phyloP scores from a whole-genome alignment of 1,140 invertebrate genomes.

The Micrasema minimum region DNA sequence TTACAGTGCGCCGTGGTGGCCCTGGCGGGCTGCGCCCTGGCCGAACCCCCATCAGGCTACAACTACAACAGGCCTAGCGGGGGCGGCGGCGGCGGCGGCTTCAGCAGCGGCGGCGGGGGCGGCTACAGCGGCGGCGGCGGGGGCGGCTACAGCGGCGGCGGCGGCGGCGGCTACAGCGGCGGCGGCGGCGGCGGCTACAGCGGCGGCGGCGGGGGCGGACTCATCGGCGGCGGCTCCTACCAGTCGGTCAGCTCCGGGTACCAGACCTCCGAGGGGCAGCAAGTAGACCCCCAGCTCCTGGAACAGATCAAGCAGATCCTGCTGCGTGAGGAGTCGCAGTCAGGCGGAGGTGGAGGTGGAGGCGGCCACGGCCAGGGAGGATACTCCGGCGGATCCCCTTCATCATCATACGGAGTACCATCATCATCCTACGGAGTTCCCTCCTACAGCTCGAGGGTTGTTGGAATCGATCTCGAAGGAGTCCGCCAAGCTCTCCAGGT shows the following conservation, averaged over 20 bases:
- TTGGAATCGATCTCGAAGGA: slow-evolving; percentile 79
- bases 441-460: slow-evolving; percentile 69
- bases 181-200: slow-evolving; percentile 53
- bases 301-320: slow-evolving; percentile 81
- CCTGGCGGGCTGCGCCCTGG: slow-evolving; percentile 61
- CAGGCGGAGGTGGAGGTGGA: slow-evolving; percentile 61
- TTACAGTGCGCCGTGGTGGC: slow-evolving; percentile 66
- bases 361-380: slow-evolving; percentile 61
- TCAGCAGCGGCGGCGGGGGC: slow-evolving; percentile 53
- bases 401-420: slow-evolving; percentile 71
- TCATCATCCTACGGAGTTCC: slow-evolving; percentile 70
- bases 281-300: slow-evolving; percentile 77
- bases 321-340: slow-evolving; percentile 74
- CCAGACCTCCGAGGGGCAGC: slow-evolving; percentile 77
- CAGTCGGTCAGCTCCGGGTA: slow-evolving; percentile 74
- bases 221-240: slow-evolving; percentile 70
- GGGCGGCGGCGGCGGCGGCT: slow-evolving; percentile 53
- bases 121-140: slow-evolving; percentile 51
- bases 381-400: slow-evolving; percentile 61
- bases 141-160: slow-evolving; percentile 59
- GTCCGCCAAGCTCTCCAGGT: slow-evolving; percentile 82
- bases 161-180: slow-evolving; percentile 56
- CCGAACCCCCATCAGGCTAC: slow-evolving; percentile 64
- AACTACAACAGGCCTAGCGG: slow-evolving; percentile 64
- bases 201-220: slow-evolving; percentile 53